Percentiles rank a stretch among this genome's conserved stretches.
These are phyloP conservation scores for Orchestes rusci DNA, from an alignment of 2,888 invertebrate species.

Conservation along the genomic window DNA sequence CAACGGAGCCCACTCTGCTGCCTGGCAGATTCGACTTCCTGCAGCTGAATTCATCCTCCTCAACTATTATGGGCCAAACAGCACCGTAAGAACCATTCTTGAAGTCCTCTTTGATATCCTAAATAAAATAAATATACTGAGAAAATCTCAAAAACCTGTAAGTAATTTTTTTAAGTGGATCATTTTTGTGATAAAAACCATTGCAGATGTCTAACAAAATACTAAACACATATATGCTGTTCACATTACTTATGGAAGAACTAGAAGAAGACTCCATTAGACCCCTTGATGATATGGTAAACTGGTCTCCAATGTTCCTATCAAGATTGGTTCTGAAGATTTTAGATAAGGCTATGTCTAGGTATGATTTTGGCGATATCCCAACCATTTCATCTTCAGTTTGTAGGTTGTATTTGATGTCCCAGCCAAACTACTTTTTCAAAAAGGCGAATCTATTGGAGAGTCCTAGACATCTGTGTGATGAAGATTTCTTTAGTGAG, in stretches of 20 bases:
- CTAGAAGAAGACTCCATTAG: conserved; percentile 44
- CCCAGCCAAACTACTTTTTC: conserved; percentile 50
- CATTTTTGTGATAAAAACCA: conserved; percentile 1
- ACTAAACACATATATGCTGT: conserved; percentile 46
- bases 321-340: conserved; percentile 46
- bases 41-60: conserved; percentile 40
- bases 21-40: conserved; percentile 43
- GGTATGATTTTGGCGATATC: conserved; percentile 5
- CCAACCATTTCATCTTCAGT: too few relatives aligned
- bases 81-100: conserved; percentile 36
- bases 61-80: conserved; percentile 39
- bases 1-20: conserved; percentile 43
- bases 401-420: conserved; percentile 41
- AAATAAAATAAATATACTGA: conserved; percentile 37
- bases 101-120: conserved; percentile 35
- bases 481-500: conserved; percentile 45
- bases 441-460: conserved; percentile 41
- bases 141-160: conserved; percentile 33
- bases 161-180: conserved; percentile 6
- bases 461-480: conserved; percentile 42
- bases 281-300: conserved; percentile 40
- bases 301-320: conserved; percentile 48
- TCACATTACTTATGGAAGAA: conserved; percentile 46
- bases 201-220: conserved; percentile 46
- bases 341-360: conserved; percentile 43